These are phyloP conservation scores for Leptosomus discolor DNA, from an alignment of 2,113 vertebrate genomes.

Conservation along the genomic window DNA sequence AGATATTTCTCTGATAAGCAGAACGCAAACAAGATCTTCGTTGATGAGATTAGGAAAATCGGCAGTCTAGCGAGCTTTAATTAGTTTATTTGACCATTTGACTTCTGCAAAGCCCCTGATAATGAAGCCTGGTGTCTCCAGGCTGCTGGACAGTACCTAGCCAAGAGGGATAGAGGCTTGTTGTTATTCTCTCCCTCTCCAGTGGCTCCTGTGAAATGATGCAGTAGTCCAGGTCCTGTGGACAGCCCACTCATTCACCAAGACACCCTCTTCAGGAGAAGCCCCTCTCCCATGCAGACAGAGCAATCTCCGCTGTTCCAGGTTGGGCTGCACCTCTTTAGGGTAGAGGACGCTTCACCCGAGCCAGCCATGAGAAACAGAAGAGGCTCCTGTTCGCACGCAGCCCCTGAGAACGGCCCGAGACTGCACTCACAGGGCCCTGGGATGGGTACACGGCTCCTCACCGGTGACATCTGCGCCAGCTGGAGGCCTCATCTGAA, in stretches of 20 bases:
- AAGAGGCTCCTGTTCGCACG: background rate
- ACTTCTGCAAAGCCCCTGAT: background rate
- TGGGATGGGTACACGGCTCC: background rate
- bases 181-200: background rate
- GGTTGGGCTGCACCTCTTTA: background rate
- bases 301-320: background rate
- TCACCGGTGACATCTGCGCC: accelerated
- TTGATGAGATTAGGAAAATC: background rate
- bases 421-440: accelerated
- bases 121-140: background rate
- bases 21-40: background rate
- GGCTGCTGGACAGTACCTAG: background rate
- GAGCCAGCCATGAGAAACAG: background rate
- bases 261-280: background rate
- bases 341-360: background rate
- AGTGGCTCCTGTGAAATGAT: background rate
- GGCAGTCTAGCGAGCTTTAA: background rate
- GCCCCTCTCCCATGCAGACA: background rate
- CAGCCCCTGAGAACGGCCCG: background rate
- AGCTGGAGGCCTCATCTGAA: background rate
- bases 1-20: background rate
- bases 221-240: background rate
- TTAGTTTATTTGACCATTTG: background rate
- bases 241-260: background rate
- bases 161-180: background rate